Conservation (phyloP, 2,888 invertebrate genomes). For the Melipona bicolor region DNA sequence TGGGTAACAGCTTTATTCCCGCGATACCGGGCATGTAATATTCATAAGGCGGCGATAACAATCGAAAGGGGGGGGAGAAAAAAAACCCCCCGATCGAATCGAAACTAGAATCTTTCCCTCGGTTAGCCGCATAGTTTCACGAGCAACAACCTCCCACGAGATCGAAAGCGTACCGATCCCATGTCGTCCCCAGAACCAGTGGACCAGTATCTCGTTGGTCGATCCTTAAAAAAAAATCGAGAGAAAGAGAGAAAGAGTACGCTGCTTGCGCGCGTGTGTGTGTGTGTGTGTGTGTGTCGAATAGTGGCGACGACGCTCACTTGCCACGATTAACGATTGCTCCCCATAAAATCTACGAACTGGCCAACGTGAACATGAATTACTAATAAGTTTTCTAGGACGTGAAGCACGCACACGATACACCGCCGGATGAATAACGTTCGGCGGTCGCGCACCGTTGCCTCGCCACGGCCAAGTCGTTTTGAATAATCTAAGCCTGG, state of each 20-base stretch:
- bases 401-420: conserved; percentile 60
- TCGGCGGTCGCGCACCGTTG: conserved; percentile 50
- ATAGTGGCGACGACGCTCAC: conserved; percentile 11
- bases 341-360: conserved; percentile 62
- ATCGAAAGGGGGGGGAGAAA: neutral
- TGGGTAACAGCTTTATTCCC: no score
- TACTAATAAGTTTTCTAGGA: conserved; percentile 69
- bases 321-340: conserved; percentile 45
- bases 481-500: conserved; percentile 69
- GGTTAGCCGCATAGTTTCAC: neutral
- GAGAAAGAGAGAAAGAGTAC: neutral
- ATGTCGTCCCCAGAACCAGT: neutral
- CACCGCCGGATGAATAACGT: conserved; percentile 65
- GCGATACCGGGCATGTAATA: neutral
- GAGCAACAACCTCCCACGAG: conserved; percentile 6
- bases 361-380: conserved; percentile 56
- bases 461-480: conserved; percentile 60
- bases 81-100: neutral
- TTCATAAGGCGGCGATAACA: neutral
- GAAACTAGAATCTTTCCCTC: neutral
- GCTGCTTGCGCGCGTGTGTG: neutral
- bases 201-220: conserved; percentile 22
- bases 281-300: neutral
- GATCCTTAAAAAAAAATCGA: neutral
- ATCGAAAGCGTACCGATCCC: conserved; percentile 13